Evolutionary conservation across 2,888 invertebrate species (phyloP).

Genomic region (Notodonta ziczac): DNA sequence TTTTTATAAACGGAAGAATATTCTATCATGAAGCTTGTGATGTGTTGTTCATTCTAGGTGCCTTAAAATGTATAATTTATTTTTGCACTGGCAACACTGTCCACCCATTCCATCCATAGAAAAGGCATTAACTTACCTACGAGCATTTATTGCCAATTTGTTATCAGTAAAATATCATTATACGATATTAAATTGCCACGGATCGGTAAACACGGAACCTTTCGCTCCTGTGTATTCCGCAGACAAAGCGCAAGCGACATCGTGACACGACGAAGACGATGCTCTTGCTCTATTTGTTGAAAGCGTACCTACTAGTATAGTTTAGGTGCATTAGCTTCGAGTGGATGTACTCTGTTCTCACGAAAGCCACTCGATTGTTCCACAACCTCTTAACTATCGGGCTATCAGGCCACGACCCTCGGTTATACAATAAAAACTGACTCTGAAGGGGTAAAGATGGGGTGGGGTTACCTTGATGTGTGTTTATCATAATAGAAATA

Average conservation of each 20-base stretch:
- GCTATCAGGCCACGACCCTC: conserved; percentile 75
- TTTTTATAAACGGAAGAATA: no score
- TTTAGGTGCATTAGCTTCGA: conserved; percentile 54
- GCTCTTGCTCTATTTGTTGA: conserved; percentile 46
- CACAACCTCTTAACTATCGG: conserved; percentile 74
- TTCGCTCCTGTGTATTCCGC: conserved; percentile 14
- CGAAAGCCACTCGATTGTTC: conserved; percentile 75
- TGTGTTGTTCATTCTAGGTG: no score
- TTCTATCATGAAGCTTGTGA: no score
- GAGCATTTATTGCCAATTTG: no score
- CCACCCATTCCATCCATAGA: no score
- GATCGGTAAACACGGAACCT: neutral
- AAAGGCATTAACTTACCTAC: no score
- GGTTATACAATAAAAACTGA: conserved; percentile 60
- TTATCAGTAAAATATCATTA: no score
- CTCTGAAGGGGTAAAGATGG: conserved; percentile 48
- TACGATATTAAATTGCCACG: neutral
- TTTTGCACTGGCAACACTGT: no score
- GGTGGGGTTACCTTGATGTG: conserved; percentile 30
- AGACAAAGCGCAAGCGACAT: conserved; percentile 34
- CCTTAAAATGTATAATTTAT: neutral
- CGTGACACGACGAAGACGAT: conserved; percentile 27
- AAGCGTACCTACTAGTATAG: conserved; percentile 29
- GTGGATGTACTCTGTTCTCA: conserved; percentile 68
- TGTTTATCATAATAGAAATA: conserved; percentile 25